Evolutionary conservation across 2,797 vertebrate genomes (phyloP).

Genomic region (Eleutherodactylus coqui): DNA sequence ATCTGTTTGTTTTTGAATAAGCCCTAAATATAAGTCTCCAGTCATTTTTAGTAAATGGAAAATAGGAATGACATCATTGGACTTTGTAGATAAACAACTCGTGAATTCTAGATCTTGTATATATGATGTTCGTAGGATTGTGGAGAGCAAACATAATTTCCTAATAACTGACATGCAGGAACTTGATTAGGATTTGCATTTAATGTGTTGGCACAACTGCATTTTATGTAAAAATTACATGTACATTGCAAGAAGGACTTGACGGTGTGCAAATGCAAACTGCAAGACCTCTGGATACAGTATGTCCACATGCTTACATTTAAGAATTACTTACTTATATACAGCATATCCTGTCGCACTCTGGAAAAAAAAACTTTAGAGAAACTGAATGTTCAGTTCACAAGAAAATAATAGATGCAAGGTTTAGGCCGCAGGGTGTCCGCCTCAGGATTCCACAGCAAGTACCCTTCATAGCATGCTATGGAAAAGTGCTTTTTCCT

Average conservation of each 20-base stretch:
- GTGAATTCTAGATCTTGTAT: neutral
- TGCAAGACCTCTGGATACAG: neutral
- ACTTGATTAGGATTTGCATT: neutral
- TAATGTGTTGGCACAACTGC: conserved; percentile 6
- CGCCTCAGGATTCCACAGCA: no score
- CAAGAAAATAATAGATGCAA: no score
- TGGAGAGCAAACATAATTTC: conserved; percentile 31
- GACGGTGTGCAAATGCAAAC: neutral
- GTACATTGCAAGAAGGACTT: neutral
- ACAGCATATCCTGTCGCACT: neutral
- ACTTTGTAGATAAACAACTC: neutral
- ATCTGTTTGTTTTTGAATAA: no score
- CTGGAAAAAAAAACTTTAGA: no score
- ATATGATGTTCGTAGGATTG: neutral
- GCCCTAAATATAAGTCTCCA: no score
- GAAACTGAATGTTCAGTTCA: no score
- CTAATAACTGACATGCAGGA: conserved; percentile 25
- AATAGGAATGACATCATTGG: neutral
- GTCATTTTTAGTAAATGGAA: neutral
- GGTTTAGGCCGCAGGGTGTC: no score
- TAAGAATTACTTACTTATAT: neutral
- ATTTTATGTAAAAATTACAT: conserved; percentile 3
- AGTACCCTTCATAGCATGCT: no score
- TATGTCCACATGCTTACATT: neutral
- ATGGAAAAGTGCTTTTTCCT: no score